A percentile compares a stretch with the other conserved stretches of the same genome.
phyloP scores from a whole-genome alignment of 2,888 invertebrate species.

The Ennomos fuscantarius region DNA sequence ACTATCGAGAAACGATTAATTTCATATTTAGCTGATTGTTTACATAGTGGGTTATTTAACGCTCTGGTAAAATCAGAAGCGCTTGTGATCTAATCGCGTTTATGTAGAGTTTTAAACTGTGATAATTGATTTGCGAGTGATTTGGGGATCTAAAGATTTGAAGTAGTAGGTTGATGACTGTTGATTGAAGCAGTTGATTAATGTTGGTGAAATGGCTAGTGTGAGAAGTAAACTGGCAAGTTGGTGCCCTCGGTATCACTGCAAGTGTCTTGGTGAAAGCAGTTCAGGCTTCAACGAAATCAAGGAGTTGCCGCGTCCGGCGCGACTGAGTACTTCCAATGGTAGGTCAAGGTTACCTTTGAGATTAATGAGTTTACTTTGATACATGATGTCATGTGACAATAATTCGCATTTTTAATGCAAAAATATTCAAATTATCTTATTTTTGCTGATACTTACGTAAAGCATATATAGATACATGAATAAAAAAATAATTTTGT shows the following conservation, averaged over 20 bases:
- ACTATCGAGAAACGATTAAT: slow-evolving; percentile 43
- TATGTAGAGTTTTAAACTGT: slow-evolving; percentile 43
- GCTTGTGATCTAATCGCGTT: slow-evolving; percentile 63
- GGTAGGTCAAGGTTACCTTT: slow-evolving; percentile 61
- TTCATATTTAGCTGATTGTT: slow-evolving; percentile 59
- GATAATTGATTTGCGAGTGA: slow-evolving; percentile 58
- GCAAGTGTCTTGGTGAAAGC: slow-evolving; percentile 54
- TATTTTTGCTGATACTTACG: no score
- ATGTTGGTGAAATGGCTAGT: slow-evolving; percentile 62
- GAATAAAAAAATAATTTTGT: no score
- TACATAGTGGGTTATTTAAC: slow-evolving; percentile 56
- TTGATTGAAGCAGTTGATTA: slow-evolving; percentile 32
- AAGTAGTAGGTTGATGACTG: slow-evolving; percentile 37
- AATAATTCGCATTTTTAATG: slow-evolving; percentile 16
- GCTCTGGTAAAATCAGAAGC: slow-evolving; percentile 45
- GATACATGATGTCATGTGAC: slow-evolving; percentile 44
- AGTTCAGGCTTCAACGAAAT: slow-evolving; percentile 67
- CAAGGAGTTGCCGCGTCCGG: slow-evolving; percentile 72
- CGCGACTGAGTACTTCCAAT: slow-evolving; percentile 58
- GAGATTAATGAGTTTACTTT: slow-evolving; percentile 26
- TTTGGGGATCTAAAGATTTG: slow-evolving; percentile 30
- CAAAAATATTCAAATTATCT: slow-evolving; percentile 13
- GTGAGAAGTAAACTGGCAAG: slow-evolving; percentile 65
- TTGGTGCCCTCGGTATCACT: slow-evolving; percentile 55
- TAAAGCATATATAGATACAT: no score